Conservation (phyloP, 2,113 vertebrate genomes). For the Jacana jacana region DNA sequence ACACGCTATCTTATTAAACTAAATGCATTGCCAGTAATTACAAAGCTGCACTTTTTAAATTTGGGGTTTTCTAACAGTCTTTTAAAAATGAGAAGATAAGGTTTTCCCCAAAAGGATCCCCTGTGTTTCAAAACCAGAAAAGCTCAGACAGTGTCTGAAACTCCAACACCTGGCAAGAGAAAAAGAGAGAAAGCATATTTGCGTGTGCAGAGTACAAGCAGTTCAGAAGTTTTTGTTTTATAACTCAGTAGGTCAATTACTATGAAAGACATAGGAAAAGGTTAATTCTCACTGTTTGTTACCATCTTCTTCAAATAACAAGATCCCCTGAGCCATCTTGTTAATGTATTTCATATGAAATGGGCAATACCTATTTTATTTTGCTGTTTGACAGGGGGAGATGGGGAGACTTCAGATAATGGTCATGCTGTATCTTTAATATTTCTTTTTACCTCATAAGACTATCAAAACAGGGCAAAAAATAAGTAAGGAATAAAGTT, state of each 20-base stretch:
- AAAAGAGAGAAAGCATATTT: background rate
- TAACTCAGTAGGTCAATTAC: background rate
- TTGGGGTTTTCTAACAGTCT: conserved; percentile 44
- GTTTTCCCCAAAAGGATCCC: conserved; percentile 15
- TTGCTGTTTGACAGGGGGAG: background rate
- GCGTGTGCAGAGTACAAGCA: background rate
- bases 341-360: conserved; percentile 48
- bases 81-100: conserved; percentile 46
- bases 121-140: background rate
- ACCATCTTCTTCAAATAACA: conserved; percentile 40
- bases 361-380: background rate
- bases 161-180: background rate
- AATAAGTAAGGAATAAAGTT: background rate
- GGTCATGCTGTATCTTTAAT: background rate
- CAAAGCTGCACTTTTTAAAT: conserved; percentile 64
- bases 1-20: conserved; percentile 72
- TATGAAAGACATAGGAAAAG: conserved; percentile 4
- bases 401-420: background rate
- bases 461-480: background rate
- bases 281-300: conserved; percentile 17
- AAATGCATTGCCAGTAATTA: conserved; percentile 70
- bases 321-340: background rate
- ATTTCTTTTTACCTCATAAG: background rate
- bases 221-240: background rate
- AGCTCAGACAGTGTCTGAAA: background rate